These are phyloP conservation scores for Aphelenchoides bicaudatus DNA, from an alignment of 2,888 invertebrate species.

Conservation along the genomic window DNA sequence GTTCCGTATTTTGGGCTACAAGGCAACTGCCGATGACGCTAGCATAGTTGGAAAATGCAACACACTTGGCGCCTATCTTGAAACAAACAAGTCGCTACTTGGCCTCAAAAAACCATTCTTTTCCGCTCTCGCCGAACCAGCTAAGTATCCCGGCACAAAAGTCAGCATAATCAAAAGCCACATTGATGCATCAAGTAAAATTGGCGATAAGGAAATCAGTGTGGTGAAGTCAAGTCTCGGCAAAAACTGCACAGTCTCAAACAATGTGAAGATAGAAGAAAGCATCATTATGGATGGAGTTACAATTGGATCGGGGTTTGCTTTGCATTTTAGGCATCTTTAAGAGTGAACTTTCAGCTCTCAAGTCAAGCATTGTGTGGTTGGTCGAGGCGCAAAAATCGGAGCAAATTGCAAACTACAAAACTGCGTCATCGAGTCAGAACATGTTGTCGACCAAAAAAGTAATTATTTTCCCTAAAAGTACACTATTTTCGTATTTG, in stretches of 20 bases:
- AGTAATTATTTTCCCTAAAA: slow-evolving; percentile 25
- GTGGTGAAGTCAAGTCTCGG: slow-evolving; percentile 38
- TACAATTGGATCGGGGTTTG: slow-evolving; percentile 43
- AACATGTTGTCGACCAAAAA: slow-evolving; percentile 59
- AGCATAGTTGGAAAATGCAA: slow-evolving; percentile 46
- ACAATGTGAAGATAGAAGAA: slow-evolving; percentile 41
- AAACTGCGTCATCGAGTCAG: slow-evolving; percentile 45
- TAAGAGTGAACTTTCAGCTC: slow-evolving; percentile 37
- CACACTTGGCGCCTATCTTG: slow-evolving; percentile 50
- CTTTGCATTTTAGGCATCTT: slow-evolving; percentile 5
- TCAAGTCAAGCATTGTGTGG: slow-evolving; percentile 39
- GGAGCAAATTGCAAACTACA: slow-evolving; percentile 42
- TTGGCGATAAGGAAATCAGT: slow-evolving; percentile 28
- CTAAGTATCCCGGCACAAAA: slow-evolving; percentile 14
- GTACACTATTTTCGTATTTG: slow-evolving; percentile 18
- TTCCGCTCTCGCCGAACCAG: slow-evolving; percentile 7
- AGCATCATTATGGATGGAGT: slow-evolving; percentile 45
- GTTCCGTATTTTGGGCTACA: slow-evolving; percentile 40
- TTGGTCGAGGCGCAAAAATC: slow-evolving; percentile 42
- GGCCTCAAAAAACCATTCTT: slow-evolving; percentile 6
- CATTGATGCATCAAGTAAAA: slow-evolving; percentile 11
- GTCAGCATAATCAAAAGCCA: slow-evolving; percentile 25
- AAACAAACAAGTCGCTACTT: slow-evolving; percentile 49
- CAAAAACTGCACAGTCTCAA: slow-evolving; percentile 37
- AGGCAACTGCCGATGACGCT: slow-evolving; percentile 40